Evolutionary conservation across 2,888 invertebrate species (phyloP).

Genomic region (Megalurothrips usitatus): DNA sequence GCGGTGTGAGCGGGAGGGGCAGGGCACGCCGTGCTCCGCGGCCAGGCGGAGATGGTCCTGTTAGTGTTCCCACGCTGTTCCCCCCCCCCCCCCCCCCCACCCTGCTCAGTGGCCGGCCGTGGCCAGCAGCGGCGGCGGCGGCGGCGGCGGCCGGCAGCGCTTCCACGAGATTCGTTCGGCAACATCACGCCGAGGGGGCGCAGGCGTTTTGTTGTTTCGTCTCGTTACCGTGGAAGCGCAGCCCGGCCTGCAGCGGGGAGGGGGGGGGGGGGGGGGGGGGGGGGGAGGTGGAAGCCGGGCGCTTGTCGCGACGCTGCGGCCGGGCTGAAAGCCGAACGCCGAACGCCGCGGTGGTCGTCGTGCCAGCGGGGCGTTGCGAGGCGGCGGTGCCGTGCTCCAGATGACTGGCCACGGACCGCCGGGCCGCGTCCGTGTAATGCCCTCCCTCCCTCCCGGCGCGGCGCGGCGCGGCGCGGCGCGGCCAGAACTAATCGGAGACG

Average conservation of each 20-base stretch:
- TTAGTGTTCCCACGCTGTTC: constrained; percentile 23
- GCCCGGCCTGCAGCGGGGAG: neutral
- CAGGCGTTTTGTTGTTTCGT: neutral
- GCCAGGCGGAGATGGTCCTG: constrained; percentile 8
- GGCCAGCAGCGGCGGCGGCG: neutral
- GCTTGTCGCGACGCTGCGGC: too few species aligned
- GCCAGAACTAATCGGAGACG: constrained; percentile 9
- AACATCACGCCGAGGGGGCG: neutral
- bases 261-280: neutral
- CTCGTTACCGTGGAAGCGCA: neutral
- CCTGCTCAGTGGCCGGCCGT: neutral
- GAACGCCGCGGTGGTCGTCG: too few species aligned
- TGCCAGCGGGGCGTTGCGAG: too few species aligned
- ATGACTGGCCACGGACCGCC: too few species aligned
- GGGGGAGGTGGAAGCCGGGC: neutral
- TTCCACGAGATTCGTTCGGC: neutral
- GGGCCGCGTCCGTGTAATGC: too few species aligned
- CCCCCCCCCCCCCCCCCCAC: neutral
- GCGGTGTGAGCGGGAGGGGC: constrained; percentile 8
- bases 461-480: neutral
- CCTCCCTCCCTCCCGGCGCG: neutral
- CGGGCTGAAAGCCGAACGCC: too few species aligned
- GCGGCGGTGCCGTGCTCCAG: too few species aligned
- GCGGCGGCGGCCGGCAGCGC: neutral
- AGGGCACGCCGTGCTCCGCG: neutral